phyloP scores from a whole-genome alignment of 2,113 vertebrate species.

The Trinectes maculatus region DNA sequence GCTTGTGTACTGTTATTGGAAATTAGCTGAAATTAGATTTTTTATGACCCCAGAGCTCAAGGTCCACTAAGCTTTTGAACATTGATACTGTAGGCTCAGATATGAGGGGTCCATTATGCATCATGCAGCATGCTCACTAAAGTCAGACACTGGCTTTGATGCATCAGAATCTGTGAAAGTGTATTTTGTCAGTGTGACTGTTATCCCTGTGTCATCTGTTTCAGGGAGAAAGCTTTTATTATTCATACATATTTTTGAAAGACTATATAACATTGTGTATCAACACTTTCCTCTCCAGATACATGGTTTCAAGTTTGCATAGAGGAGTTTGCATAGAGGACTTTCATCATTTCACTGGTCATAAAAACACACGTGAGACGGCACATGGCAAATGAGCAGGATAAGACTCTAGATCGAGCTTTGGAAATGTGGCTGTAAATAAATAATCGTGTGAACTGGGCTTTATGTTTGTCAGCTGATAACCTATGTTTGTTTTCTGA shows the following conservation, averaged over 20 bases:
- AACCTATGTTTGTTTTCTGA: too few species aligned
- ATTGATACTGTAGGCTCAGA: slow-evolving; percentile 52
- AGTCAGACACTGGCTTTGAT: slow-evolving; percentile 36
- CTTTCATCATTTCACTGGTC: too few species aligned
- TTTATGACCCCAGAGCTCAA: slow-evolving; percentile 33
- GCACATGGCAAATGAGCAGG: too few species aligned
- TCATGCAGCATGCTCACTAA: slow-evolving; percentile 30
- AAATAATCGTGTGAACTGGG: too few species aligned
- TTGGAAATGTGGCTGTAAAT: too few species aligned
- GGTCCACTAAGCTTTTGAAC: slow-evolving; percentile 43
- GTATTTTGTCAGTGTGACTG: slow-evolving; percentile 21
- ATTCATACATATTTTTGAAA: background rate
- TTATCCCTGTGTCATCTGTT: slow-evolving; percentile 9
- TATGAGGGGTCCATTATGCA: slow-evolving; percentile 47
- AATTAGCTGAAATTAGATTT: slow-evolving; percentile 46
- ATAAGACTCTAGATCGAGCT: too few species aligned
- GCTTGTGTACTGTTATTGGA: slow-evolving; percentile 23
- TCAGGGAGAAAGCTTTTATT: background rate
- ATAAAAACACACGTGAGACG: too few species aligned
- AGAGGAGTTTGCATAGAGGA: too few species aligned
- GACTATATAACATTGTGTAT: background rate
- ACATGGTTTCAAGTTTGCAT: background rate
- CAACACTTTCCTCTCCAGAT: background rate
- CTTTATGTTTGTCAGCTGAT: too few species aligned
- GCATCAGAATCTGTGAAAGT: slow-evolving; percentile 6